Percentiles rank a stretch among this genome's conserved stretches.
Evolutionary conservation across 2,888 invertebrate species (phyloP).

Genomic region (Netelia inedita): DNA sequence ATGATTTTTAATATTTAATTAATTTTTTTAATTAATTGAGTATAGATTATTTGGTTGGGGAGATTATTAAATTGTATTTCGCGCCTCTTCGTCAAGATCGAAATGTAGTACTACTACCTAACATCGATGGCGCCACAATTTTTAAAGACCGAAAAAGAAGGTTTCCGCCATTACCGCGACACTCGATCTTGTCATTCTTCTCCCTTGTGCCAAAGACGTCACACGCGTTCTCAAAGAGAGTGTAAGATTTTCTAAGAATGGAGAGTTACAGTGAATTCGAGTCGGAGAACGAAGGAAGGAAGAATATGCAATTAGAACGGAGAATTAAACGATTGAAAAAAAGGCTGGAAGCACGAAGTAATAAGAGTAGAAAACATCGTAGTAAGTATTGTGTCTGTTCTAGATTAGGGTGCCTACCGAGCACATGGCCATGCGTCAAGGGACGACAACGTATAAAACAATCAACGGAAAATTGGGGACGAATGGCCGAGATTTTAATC

Average conservation of each 20-base stretch:
- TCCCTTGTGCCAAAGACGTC: constrained; percentile 40
- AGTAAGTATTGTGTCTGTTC: constrained; percentile 25
- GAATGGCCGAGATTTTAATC: constrained; percentile 22
- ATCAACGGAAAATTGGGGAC: too few relatives aligned
- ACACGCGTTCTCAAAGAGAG: constrained; percentile 21
- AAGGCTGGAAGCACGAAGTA: not conserved
- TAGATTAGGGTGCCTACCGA: too few relatives aligned
- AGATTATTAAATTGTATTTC: too few relatives aligned
- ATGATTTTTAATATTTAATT: too few relatives aligned
- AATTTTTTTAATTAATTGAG: too few relatives aligned
- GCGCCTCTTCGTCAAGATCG: constrained; percentile 32
- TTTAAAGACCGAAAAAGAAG: constrained; percentile 7
- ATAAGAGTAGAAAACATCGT: constrained; percentile 30
- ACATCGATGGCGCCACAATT: constrained; percentile 10
- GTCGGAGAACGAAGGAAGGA: not conserved
- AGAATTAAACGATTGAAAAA: constrained; percentile 26
- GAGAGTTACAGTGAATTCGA: constrained; percentile 3
- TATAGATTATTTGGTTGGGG: too few relatives aligned
- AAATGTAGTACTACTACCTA: constrained; percentile 4
- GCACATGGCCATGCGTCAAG: too few relatives aligned
- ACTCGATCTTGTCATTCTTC: constrained; percentile 26
- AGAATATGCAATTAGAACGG: constrained; percentile 2
- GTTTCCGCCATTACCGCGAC: not conserved
- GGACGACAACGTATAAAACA: not conserved
- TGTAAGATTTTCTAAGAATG: not conserved